Evolutionary conservation across 2,113 vertebrate genomes (phyloP).

Genomic region (Epinephelus lanceolatus): DNA sequence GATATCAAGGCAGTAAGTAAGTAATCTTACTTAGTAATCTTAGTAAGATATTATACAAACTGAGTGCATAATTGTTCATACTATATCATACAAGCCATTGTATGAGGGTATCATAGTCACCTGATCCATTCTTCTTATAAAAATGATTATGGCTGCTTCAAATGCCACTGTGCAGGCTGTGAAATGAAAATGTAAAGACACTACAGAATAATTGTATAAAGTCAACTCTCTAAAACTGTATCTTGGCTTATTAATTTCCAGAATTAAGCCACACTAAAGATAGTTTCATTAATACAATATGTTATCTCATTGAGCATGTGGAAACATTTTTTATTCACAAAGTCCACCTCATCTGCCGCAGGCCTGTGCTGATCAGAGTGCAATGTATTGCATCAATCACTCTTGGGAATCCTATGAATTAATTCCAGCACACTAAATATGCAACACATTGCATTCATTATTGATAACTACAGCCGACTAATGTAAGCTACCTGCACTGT

Average conservation of each 20-base stretch:
- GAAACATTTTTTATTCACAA: conserved; percentile 54
- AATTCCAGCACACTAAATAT: conserved; percentile 62
- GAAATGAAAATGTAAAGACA: not conserved
- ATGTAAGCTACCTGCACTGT: conserved; percentile 50
- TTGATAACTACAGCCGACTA: conserved; percentile 50
- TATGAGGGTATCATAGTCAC: not conserved
- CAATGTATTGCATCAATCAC: conserved; percentile 66
- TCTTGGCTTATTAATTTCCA: not conserved
- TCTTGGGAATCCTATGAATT: conserved; percentile 58
- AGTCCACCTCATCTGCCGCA: conserved; percentile 51
- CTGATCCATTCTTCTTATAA: not conserved
- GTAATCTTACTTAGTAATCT: too few relatives aligned
- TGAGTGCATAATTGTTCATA: too few relatives aligned
- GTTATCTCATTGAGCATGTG: conserved; percentile 31
- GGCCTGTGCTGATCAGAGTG: conserved; percentile 52
- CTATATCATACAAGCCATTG: too few relatives aligned
- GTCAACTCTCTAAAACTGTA: not conserved
- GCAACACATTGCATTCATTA: conserved; percentile 59
- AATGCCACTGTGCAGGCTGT: not conserved
- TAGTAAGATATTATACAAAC: too few relatives aligned
- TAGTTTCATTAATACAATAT: conserved; percentile 19
- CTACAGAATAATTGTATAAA: not conserved
- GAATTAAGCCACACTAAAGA: not conserved
- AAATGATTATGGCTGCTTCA: conserved; percentile 1
- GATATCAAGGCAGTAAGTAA: too few relatives aligned